phyloP scores from a whole-genome alignment of 1,140 invertebrate genomes.

The Trissolcus basalis region DNA sequence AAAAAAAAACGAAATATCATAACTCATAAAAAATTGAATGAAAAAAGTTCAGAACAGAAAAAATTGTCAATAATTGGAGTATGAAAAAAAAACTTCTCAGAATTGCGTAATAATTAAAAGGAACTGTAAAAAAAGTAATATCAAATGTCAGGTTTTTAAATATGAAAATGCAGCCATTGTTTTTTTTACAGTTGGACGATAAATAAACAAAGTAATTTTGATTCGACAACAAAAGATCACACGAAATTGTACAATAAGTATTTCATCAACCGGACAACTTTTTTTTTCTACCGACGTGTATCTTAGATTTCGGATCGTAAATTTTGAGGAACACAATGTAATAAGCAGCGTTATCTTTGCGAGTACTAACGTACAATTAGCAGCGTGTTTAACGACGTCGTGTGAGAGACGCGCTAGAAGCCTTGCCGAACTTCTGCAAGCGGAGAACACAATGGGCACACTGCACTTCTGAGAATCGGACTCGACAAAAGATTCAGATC shows the following conservation, averaged over 20 bases:
- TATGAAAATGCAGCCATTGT: too few relatives aligned
- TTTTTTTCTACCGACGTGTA: conserved; percentile 4
- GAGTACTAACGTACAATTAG: conserved; percentile 44
- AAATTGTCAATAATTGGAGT: too few relatives aligned
- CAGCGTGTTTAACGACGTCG: conserved; percentile 38
- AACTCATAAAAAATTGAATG: too few relatives aligned
- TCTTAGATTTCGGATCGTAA: conserved; percentile 31
- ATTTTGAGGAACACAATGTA: conserved; percentile 39
- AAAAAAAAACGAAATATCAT: too few relatives aligned
- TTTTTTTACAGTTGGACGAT: too few relatives aligned
- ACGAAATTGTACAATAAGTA: conserved; percentile 24
- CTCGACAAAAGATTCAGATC: conserved; percentile 33
- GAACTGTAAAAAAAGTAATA: too few relatives aligned
- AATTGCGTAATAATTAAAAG: too few relatives aligned
- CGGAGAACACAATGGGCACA: conserved; percentile 24
- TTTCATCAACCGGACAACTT: conserved; percentile 14
- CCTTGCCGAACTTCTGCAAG: conserved; percentile 25
- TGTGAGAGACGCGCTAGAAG: conserved; percentile 34
- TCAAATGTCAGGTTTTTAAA: too few relatives aligned
- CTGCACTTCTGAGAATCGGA: conserved; percentile 35
- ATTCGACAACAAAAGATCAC: conserved; percentile 7
- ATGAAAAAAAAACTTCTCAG: too few relatives aligned
- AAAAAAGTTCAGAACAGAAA: too few relatives aligned
- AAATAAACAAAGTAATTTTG: not conserved
- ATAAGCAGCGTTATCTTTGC: conserved; percentile 37